phyloP scores from a whole-genome alignment of 2,113 vertebrate genomes.

The Psilopsiagon aurifrons region DNA sequence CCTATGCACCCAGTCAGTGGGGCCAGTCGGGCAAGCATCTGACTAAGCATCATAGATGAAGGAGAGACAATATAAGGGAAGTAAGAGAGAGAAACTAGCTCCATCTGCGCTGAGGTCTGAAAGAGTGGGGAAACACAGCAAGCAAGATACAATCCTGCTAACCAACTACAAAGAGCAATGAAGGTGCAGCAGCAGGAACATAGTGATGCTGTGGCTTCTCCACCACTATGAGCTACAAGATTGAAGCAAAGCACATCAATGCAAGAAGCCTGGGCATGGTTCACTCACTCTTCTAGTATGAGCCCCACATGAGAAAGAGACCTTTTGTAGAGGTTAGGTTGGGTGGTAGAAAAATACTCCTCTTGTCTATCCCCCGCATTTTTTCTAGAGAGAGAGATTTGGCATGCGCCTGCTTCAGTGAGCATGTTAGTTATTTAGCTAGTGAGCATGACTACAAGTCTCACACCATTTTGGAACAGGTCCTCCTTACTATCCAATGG shows the following conservation, averaged over 20 bases:
- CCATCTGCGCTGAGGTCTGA: not conserved
- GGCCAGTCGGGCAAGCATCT: not conserved
- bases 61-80: not conserved
- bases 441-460: not conserved
- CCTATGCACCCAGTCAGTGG: not conserved
- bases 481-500: not conserved
- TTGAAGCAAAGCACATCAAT: not conserved
- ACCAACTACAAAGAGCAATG: not conserved
- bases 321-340: not conserved
- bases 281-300: not conserved
- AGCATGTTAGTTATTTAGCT: not conserved
- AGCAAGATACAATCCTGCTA: not conserved
- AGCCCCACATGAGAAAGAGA: not conserved
- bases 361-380: not conserved
- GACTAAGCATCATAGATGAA: not conserved
- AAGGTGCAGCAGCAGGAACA: not conserved
- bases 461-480: not conserved
- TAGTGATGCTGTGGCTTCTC: not conserved
- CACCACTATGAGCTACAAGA: not conserved
- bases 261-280: not conserved
- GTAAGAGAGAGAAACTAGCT: not conserved
- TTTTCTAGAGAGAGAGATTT: not conserved
- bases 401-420: no score
- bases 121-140: not conserved
- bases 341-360: not conserved